These are phyloP conservation scores for Acyrthosiphon pisum DNA, from an alignment of 1,140 invertebrate species.

Conservation along the genomic window DNA sequence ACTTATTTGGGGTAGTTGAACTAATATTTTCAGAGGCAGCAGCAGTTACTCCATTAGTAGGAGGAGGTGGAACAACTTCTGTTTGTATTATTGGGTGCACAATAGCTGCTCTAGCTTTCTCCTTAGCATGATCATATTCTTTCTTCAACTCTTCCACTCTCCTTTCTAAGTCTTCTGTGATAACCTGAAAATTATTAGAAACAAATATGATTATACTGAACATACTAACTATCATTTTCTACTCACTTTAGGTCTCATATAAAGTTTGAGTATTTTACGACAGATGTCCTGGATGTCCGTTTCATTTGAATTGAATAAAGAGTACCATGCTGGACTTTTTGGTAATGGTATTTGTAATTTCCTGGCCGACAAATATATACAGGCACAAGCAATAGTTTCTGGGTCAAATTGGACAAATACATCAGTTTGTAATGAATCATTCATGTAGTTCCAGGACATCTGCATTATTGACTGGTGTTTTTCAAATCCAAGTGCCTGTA, in stretches of 20 bases:
- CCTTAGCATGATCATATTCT: conserved; percentile 55
- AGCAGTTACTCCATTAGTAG: conserved; percentile 27
- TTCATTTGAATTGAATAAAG: conserved; percentile 83
- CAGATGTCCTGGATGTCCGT: conserved; percentile 86
- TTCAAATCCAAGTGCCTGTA: conserved; percentile 88
- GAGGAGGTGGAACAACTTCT: conserved; percentile 18
- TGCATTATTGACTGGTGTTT: conserved; percentile 87
- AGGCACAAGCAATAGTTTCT: conserved; percentile 97
- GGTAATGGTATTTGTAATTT: conserved; percentile 86
- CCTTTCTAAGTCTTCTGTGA: conserved; percentile 54
- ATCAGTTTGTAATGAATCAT: conserved; percentile 95
- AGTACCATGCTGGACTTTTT: conserved; percentile 87
- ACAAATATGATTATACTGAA: conserved; percentile 38
- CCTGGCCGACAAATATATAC: conserved; percentile 93
- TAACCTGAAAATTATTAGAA: conserved; percentile 38
- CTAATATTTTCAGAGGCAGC: conserved; percentile 1
- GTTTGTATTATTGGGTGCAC: background rate
- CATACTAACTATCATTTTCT: conserved; percentile 55
- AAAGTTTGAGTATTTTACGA: conserved; percentile 82
- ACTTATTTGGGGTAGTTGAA: conserved; percentile 46
- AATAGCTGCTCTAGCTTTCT: conserved; percentile 42
- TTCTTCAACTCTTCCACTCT: conserved; percentile 55
- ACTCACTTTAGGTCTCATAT: conserved; percentile 79
- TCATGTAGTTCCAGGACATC: conserved; percentile 99
- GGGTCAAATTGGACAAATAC: conserved; percentile 95